Evolutionary conservation across 2,888 invertebrate species (phyloP), one percentile per base, ranked within the genome.

Genomic region (Pammene fasciana): DNA sequence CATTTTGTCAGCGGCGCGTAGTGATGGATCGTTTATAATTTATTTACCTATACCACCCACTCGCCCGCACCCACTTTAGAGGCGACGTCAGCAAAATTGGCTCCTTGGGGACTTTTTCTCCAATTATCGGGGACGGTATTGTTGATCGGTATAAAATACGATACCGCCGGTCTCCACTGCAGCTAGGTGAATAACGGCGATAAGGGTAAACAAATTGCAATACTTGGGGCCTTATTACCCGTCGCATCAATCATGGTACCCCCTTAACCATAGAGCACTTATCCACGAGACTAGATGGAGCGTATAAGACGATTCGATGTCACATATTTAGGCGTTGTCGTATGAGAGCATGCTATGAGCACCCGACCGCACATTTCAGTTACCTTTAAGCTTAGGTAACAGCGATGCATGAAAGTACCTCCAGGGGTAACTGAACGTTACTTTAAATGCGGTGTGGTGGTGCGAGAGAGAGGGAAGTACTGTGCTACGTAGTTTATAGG

Each of bases 151-250:
- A 89, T 87, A 86, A 87, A 87, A 89, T 88, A 87, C 84, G 84
- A 84, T 84, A 86, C 80, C 82, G 82, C 86, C 84, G 84, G 82
- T 82, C 84, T 82, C 83, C 82, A 79, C 79, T 77, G 64, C 77
- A 77, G 83, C 65, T 65, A 70, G 65, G 68, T 65, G 68, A 85
- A 86, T 87, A 86, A 85, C 86, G 84, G 83, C 88, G 87, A 88
- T 89, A 86, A 90, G 89, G 89, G 90, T 88, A 91, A 91, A 91
- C 92, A 92, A 92, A 92, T 92, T 91, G 91, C 89, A 88, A 88
- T 88, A 86, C 90, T 91, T 89, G 88, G 85, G 82, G 84, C 84
- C 87, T 91, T 91, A 92, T 90, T 91, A 90, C 87, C 85, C 87
- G 89, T 89, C 91, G 87, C 90, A 92, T 92, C 90, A 88, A 92